A percentile compares a stretch with the other conserved stretches of the same genome.
These are phyloP conservation scores for Hydractinia echinata DNA, from an alignment of 30 jellyfish, hydroid and myxozoan genomes.

Conservation along the genomic window DNA sequence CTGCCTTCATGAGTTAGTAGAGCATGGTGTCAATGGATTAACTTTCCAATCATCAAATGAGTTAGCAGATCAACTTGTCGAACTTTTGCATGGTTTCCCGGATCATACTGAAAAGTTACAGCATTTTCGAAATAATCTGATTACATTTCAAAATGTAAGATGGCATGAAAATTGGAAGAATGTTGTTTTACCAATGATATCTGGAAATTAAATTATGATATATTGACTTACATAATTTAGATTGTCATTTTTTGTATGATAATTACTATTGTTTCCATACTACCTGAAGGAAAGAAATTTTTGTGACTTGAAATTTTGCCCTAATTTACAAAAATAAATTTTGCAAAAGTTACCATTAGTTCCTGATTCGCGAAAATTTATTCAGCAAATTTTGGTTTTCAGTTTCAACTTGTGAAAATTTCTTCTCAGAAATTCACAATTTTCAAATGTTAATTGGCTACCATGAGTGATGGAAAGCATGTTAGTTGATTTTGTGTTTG, in stretches of 20 bases:
- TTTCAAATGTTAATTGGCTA: no score
- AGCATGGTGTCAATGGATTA: conserved; percentile 72
- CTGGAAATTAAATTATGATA: no score
- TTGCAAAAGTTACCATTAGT: no score
- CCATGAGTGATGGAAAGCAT: no score
- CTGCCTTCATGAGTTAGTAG: conserved; percentile 77
- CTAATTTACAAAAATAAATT: no score
- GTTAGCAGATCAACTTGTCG: conserved; percentile 55
- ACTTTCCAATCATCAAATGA: conserved; percentile 40
- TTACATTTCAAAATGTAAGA: conserved; percentile 12
- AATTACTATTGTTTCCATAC: background rate
- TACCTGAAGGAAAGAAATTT: background rate
- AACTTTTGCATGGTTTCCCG: background rate
- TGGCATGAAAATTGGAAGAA: conserved; percentile 40
- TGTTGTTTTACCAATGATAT: conserved; percentile 10
- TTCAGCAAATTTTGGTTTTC: no score
- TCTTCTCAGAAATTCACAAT: no score
- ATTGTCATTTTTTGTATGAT: background rate
- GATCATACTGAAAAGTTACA: background rate
- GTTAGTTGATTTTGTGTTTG: no score
- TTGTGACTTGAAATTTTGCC: background rate
- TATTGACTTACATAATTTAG: background rate
- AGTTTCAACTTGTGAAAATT: no score
- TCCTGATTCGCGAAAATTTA: no score
- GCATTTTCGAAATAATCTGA: conserved; percentile 9